Percentiles rank a stretch among this genome's conserved stretches.
These are phyloP conservation scores for Hippocampus barbouri DNA, from an alignment of 2,113 vertebrate genomes.

Conservation along the genomic window DNA sequence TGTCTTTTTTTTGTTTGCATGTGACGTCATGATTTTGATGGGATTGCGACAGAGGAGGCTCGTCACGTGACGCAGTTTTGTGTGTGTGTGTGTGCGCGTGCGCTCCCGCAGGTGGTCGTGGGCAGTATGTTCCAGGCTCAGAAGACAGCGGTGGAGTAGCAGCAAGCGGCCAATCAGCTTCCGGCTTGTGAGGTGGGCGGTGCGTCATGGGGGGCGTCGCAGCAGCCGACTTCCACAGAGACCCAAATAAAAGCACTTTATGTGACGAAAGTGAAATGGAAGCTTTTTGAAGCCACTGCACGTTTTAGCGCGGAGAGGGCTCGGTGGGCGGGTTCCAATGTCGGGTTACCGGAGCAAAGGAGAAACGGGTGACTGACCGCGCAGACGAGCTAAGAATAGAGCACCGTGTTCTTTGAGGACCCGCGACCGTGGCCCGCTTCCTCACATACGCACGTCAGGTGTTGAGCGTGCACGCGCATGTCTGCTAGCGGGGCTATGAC, in stretches of 20 bases:
- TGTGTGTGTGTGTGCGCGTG: too few species aligned
- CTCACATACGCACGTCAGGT: neutral
- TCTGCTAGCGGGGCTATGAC: too few species aligned
- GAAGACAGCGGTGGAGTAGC: constrained; percentile 53
- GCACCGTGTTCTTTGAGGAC: neutral
- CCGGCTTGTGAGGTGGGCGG: constrained; percentile 8
- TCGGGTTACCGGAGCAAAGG: neutral
- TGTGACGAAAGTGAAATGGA: neutral
- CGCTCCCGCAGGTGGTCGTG: constrained; percentile 46
- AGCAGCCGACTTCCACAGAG: neutral
- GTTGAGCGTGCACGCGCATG: neutral
- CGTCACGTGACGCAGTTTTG: too few species aligned
- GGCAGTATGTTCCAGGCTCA: constrained; percentile 58
- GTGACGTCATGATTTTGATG: too few species aligned
- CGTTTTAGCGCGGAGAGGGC: neutral
- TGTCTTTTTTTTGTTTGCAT: neutral
- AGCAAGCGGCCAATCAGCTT: neutral
- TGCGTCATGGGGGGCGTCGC: constrained; percentile 24
- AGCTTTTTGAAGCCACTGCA: neutral
- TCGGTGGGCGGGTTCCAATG: neutral
- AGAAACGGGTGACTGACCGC: neutral
- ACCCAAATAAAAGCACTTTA: neutral
- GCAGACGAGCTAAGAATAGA: neutral
- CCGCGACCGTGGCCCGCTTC: neutral
- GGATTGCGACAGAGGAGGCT: too few species aligned